A percentile compares a stretch with the other conserved stretches of the same genome.
Evolutionary conservation across 2,113 vertebrate species (phyloP).

Genomic region (Entelurus aequoreus): DNA sequence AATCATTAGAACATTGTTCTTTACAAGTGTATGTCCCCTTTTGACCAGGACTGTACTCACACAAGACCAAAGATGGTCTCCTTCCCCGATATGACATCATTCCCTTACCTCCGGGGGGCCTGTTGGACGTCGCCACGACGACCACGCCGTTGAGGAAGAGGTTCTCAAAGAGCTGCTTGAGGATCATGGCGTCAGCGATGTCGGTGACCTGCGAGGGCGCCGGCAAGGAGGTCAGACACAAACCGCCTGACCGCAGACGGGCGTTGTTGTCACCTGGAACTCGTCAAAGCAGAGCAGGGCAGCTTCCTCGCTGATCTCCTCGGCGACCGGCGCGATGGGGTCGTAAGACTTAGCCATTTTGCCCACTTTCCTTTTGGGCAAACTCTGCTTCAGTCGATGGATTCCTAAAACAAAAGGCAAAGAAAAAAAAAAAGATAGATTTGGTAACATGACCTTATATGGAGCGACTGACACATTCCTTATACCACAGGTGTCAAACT

Average conservation of each 20-base stretch:
- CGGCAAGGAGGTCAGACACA: not conserved
- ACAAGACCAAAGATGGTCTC: too few species aligned
- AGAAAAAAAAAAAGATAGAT: not conserved
- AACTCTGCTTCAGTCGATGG: conserved; percentile 88
- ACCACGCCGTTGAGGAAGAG: conserved; percentile 92
- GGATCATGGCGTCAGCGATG: conserved; percentile 98
- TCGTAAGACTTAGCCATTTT: conserved; percentile 92
- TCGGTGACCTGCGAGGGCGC: conserved; percentile 85
- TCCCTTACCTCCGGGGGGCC: conserved; percentile 79
- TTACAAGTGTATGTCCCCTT: too few species aligned
- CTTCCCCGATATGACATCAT: too few species aligned
- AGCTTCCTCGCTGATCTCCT: conserved; percentile 91
- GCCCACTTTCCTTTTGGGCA: conserved; percentile 88
- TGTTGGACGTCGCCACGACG: conserved; percentile 96
- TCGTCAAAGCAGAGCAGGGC: conserved; percentile 94
- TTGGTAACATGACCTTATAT: too few species aligned
- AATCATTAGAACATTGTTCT: too few species aligned
- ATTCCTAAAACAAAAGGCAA: conserved; percentile 78
- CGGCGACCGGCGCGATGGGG: conserved; percentile 91
- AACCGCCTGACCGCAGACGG: not conserved
- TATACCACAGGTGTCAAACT: too few species aligned
- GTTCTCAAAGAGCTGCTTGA: conserved; percentile 99
- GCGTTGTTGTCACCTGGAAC: conserved; percentile 85
- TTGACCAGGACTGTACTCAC: too few species aligned
- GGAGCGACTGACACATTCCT: too few species aligned